A percentile compares a stretch with the other conserved stretches of the same genome.
These are phyloP conservation scores for Lontra canadensis DNA, from an alignment of 2,113 vertebrate species.

Conservation along the genomic window DNA sequence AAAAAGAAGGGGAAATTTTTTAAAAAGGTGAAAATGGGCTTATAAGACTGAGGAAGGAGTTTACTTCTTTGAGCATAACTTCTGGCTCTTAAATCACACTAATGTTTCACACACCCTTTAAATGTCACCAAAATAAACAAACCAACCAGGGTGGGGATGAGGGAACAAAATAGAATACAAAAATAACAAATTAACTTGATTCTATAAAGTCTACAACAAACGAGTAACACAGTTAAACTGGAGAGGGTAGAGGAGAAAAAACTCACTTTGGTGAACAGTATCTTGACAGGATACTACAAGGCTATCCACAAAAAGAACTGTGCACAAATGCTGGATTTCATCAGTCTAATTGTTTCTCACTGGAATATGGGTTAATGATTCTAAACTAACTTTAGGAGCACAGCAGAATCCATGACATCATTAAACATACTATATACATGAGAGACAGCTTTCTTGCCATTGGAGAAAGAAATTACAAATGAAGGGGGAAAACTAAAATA, in stretches of 20 bases:
- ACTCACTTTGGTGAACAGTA: neutral
- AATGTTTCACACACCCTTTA: neutral
- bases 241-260: neutral
- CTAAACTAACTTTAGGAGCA: neutral
- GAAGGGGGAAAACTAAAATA: neutral
- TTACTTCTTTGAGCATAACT: neutral
- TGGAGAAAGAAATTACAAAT: neutral
- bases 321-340: neutral
- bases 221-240: neutral
- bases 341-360: neutral
- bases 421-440: neutral
- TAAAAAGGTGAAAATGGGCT: neutral
- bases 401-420: neutral
- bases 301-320: neutral
- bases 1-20: neutral
- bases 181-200: neutral
- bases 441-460: neutral
- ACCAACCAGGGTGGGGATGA: neutral
- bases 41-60: neutral
- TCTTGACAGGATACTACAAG: neutral
- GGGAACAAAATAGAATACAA: neutral
- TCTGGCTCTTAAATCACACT: neutral
- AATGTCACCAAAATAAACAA: neutral
- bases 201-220: neutral
- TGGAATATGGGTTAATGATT: neutral